Evolutionary conservation across 2,797 vertebrate species (phyloP).

Genomic region (Sebastes hubbsi): DNA sequence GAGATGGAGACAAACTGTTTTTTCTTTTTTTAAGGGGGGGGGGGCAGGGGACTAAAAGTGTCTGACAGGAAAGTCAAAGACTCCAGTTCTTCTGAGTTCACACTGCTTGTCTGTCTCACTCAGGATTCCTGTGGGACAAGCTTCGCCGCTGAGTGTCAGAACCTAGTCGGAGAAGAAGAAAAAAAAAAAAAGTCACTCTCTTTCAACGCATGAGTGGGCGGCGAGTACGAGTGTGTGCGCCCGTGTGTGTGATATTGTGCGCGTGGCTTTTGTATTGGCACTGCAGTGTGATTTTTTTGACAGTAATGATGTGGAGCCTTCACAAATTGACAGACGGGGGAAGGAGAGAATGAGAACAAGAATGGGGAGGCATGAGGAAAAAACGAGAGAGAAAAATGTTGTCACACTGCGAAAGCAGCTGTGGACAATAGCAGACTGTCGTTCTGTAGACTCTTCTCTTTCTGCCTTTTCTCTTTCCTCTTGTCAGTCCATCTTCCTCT

Average conservation of each 20-base stretch:
- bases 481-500: constrained; percentile 4
- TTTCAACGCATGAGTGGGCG: constrained; percentile 60
- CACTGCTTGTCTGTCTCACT: constrained; percentile 53
- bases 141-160: constrained; percentile 55
- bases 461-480: neutral
- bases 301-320: constrained; percentile 67
- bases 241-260: constrained; percentile 33
- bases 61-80: constrained; percentile 70
- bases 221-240: constrained; percentile 38
- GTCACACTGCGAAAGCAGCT: constrained; percentile 20
- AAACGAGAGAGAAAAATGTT: constrained; percentile 23
- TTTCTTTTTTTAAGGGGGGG: neutral
- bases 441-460: constrained; percentile 1
- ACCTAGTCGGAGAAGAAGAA: constrained; percentile 24
- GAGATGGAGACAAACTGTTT: constrained; percentile 33
- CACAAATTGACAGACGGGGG: constrained; percentile 61
- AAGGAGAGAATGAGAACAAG: constrained; percentile 51
- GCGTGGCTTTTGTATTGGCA: constrained; percentile 53
- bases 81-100: constrained; percentile 43
- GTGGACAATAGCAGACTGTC: constrained; percentile 26
- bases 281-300: constrained; percentile 59
- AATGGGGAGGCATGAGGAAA: constrained; percentile 27
- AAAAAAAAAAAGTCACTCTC: constrained; percentile 26
- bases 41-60: constrained; percentile 48
- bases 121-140: constrained; percentile 60